Base-by-base conservation (phyloP, 2,797 vertebrate genomes). In the Malurus leucopterus region DNA sequence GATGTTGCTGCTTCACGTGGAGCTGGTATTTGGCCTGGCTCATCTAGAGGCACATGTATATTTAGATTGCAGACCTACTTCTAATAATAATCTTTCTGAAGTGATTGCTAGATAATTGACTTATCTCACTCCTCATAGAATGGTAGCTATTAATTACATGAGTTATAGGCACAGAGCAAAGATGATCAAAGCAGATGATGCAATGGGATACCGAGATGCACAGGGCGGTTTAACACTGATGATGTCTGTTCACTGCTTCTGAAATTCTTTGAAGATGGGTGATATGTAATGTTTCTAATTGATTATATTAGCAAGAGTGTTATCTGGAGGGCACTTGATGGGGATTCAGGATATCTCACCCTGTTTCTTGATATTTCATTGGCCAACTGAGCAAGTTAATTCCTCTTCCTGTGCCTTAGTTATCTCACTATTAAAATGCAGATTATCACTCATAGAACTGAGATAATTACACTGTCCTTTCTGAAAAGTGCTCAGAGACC, bases 171-270 rank as follows among this genome's bases (percentile, higher is more conserved):
- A 54, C 46, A 80, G 57, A 86, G 80, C 47, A 82, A 62, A 92
- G 64, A 84, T 79, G 64, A 84, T 94, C 84, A 91, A 90, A 93
- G 85, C 50, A 86, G 68, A 77, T 76, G 68, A 53, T 84, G 46
- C 77, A 82, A 64, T 46, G 73, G 87, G 54, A 63, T 69, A 65
- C 55, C 0, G 0, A 88, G 74, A 82, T 68, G 51, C 44, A 90
- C 30, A 20, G 44, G n/a, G 19, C 2, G 1, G 58, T 81, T 88
- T 79, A 79, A 79, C 53, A 54, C 36, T 43, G 51, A 54, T 53
- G 68, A 43, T 78, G 64, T 54, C 74, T 79, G 40, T 54, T 91
- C 71, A 36, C 34, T 64, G 17, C 43, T 86, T 40, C 54, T 84
- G 62, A 82, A 86, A 71, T 79, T 72, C 70, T 84, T 92, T 91